Percentiles rank a stretch among this genome's conserved stretches.
Evolutionary conservation across 2,797 vertebrate genomes (phyloP).

Genomic region (Chaetodon trifasciatus): DNA sequence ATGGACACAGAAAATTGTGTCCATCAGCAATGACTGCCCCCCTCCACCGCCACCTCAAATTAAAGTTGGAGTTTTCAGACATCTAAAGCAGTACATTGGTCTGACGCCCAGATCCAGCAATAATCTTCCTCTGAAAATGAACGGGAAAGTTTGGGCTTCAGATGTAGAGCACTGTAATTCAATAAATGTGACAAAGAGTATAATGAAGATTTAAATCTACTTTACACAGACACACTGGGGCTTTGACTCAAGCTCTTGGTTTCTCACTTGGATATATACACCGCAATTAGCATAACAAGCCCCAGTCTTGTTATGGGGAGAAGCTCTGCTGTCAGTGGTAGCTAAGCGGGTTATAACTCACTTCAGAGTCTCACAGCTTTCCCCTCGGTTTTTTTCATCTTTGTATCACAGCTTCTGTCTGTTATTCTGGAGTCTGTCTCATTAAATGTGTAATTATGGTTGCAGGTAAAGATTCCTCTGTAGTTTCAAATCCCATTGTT

Average conservation of each 20-base stretch:
- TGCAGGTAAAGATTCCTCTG: constrained; percentile 32
- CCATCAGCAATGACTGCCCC: constrained; percentile 19
- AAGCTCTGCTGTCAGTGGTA: constrained; percentile 58
- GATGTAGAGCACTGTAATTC: constrained; percentile 21
- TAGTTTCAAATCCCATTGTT: neutral
- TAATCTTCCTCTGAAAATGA: constrained; percentile 35
- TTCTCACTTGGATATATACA: constrained; percentile 44
- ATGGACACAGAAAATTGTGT: constrained; percentile 50
- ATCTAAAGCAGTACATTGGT: constrained; percentile 30
- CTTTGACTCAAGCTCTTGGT: constrained; percentile 38
- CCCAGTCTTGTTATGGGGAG: constrained; percentile 46
- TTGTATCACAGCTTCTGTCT: constrained; percentile 35
- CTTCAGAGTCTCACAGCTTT: constrained; percentile 34
- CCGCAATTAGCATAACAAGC: constrained; percentile 66
- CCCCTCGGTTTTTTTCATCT: constrained; percentile 38
- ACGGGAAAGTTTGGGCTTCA: constrained; percentile 13
- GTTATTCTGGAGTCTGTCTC: constrained; percentile 31
- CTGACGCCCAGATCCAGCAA: constrained; percentile 14
- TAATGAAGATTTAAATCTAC: constrained; percentile 54
- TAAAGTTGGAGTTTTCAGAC: constrained; percentile 38
- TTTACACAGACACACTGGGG: constrained; percentile 26
- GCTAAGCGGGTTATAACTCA: constrained; percentile 58
- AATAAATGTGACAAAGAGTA: constrained; percentile 35
- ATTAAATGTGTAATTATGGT: constrained; percentile 50
- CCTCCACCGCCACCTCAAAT: constrained; percentile 19